Conservation (phyloP, 2,797 vertebrate species). For the Premnoplex brunnescens region DNA sequence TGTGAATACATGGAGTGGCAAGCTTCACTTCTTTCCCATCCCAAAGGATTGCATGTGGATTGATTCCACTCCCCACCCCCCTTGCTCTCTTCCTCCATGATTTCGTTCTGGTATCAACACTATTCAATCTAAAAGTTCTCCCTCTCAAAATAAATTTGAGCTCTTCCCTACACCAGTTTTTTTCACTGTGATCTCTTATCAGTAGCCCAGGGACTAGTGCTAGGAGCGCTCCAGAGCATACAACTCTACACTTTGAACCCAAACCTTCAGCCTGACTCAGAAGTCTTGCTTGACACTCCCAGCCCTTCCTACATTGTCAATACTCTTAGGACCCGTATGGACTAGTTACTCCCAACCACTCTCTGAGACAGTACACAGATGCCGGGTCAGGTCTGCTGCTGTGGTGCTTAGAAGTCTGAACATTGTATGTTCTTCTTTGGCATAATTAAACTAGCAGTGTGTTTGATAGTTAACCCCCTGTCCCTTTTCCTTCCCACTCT, state of each 20-base stretch:
- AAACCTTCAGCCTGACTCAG: not conserved
- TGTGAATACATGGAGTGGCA: not conserved
- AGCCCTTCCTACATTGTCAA: not conserved
- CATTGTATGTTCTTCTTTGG: not conserved
- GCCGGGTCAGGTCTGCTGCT: not conserved
- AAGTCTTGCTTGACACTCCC: not conserved
- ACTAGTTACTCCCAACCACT: not conserved
- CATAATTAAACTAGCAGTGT: not conserved
- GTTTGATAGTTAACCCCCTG: not conserved
- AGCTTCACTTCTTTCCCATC: not conserved
- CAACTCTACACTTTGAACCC: not conserved
- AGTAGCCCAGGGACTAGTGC: not conserved
- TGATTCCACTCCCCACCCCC: accelerated
- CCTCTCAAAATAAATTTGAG: not conserved
- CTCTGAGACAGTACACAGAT: not conserved
- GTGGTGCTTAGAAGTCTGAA: not conserved
- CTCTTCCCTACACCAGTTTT: not conserved
- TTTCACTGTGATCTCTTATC: not conserved
- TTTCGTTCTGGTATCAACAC: not conserved
- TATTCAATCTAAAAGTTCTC: not conserved
- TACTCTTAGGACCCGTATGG: not conserved
- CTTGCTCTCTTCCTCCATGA: no score
- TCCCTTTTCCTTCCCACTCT: not conserved
- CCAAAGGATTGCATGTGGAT: not conserved
- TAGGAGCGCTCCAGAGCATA: not conserved